A percentile compares a stretch with the other conserved stretches of the same genome.
phyloP scores from a whole-genome alignment of 1,140 invertebrate genomes.

The Drosophila bifasciata region DNA sequence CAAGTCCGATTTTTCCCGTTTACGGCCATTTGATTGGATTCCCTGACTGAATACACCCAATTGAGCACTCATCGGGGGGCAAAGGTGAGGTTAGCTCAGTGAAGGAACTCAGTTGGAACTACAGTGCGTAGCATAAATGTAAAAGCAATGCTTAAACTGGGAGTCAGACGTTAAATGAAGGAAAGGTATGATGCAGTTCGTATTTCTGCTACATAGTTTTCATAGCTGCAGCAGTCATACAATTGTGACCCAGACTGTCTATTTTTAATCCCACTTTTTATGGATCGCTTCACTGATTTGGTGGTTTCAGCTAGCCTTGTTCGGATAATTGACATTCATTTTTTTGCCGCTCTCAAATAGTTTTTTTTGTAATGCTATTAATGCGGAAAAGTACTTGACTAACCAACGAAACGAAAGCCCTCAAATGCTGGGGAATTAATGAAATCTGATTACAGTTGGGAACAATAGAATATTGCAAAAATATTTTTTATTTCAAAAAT shows the following conservation, averaged over 20 bases:
- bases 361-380: constrained; percentile 33
- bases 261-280: constrained; percentile 23
- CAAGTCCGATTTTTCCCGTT: constrained; percentile 27
- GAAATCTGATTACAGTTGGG: constrained; percentile 39
- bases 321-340: constrained; percentile 36
- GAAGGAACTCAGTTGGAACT: too few relatives aligned
- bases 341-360: constrained; percentile 8
- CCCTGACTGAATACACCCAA: neutral
- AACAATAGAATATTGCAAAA: constrained; percentile 16
- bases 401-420: constrained; percentile 32
- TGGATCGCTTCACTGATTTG: constrained; percentile 17
- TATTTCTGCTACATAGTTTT: too few relatives aligned
- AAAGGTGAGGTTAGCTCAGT: neutral
- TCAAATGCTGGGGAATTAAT: constrained; percentile 34
- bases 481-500: constrained; percentile 14
- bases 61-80: neutral
- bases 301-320: constrained; percentile 1
- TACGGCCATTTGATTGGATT: constrained; percentile 43
- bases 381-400: constrained; percentile 37
- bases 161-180: too few relatives aligned
- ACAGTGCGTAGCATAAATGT: too few relatives aligned
- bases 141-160: too few relatives aligned
- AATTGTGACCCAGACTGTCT: neutral
- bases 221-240: neutral
- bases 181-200: too few relatives aligned